Evolutionary conservation across 2,888 invertebrate genomes (phyloP), one percentile per base, ranked within the genome.

Genomic region (Luffia ferchaultella): DNA sequence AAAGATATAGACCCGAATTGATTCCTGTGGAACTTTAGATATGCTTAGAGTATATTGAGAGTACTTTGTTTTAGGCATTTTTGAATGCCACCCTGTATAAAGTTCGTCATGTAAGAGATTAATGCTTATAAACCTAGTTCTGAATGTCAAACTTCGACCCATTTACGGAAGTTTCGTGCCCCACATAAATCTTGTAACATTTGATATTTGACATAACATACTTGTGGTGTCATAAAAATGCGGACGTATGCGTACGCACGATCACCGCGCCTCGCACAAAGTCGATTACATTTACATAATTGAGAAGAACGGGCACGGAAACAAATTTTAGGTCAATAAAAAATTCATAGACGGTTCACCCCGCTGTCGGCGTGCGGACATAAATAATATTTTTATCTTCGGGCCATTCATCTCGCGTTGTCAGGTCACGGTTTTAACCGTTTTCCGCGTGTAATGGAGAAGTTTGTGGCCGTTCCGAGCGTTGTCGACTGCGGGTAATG

Each of bases 341-440:
- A 66, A 62, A 68, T 65, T 66, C 64, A 62, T 64, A 60, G 62
- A 60, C 57, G 53, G 53, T 57, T 58, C 58, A 60, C 62, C 61
- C 57, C 60, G 57, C 60, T 60, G 60, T 62, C 63, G 61, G 60
- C 54, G 61, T 62, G 62, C 63, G 61, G 60, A 30, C 64, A 66
- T 69, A 66, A 67, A 65, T 64, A 63, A 60, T 60, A 60, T 62
- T 65, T 68, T 65, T 67, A 69, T 69, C 66, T 63, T 64, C 54
- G 55, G 49, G 57, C 57, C 63, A 63, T 65, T 64, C 62, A 62
- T 68, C 63, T 62, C 60, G 64, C 61, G 57, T 54, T 58, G 60
- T 62, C 61, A 62, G 62, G 62, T 59, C 57, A 57, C 58, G 60
- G 30, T 30, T 30, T 30, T 30, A 30, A 12, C 30, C 30, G 30